Base-by-base conservation (phyloP, 2,797 vertebrate species). In the Anabas testudineus region DNA sequence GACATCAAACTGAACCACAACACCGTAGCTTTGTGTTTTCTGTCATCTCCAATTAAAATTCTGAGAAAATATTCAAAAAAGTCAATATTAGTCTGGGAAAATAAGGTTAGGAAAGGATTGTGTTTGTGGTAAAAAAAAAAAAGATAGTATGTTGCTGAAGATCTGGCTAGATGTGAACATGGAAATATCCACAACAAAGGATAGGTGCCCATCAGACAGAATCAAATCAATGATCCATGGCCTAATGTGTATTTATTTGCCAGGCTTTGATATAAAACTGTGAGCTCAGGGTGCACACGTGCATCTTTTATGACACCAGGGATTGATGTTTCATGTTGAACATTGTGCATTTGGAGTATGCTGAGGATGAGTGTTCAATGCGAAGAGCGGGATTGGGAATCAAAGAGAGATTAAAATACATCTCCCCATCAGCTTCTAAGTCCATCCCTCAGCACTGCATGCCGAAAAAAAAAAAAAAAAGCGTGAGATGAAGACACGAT, bases 321-420 rank as follows among this genome's bases (percentile, higher is more conserved):
- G 24, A 62, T 52, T 72, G 60, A 83, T 76, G 72, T 75, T 75
- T 77, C n/a, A 80, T 49, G 52, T 66, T 67, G 0, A 21, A 14
- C 36, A 34, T 56, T 71, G 59, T 30, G 21, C 36, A 21, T 14
- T 26, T 28, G 3, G 52, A 4, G 42, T 14, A 21, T 41, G 41
- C 42, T 26, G 60, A 49, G 28, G 39, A 43, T 49, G 19, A 53
- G 7, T 37, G 36, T 32, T 67, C 42, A 32, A 5, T 32, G 67
- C 53, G 55, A 53, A 30, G 51, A 46, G 45, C 10, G 22, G 19
- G 36, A 74, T 26, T 14, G 52, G 21, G 32, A 56, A 56, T 21
- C 51, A 34, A 15, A 58, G n/a, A 68, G 16, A 71, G 65, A 86
- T 82, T 71, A 42, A 70, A 70, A 74, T 36, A 61, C 51, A 58